A percentile compares a stretch with the other conserved stretches of the same genome.
Evolutionary conservation across 1,140 invertebrate species (phyloP).

Genomic region (Sinonovacula constricta): DNA sequence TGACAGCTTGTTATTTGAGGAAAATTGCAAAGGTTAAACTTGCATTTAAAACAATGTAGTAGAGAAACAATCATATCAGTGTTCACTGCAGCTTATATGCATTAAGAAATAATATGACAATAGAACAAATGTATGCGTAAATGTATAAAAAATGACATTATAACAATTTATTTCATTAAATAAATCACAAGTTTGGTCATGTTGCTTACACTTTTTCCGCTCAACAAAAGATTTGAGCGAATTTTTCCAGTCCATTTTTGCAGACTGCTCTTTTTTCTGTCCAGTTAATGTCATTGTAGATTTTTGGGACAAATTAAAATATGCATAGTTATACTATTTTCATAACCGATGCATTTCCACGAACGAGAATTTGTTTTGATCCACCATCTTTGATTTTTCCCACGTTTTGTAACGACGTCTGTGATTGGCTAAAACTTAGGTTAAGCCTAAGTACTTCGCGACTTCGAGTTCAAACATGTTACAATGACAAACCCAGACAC

Average conservation of each 20-base stretch:
- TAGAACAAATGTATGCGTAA: neutral
- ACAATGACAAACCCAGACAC: too few species aligned
- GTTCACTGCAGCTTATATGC: neutral
- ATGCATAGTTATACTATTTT: too few species aligned
- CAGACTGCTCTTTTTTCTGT: slow-evolving; percentile 43
- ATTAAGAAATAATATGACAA: neutral
- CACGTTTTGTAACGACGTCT: neutral
- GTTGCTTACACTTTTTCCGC: slow-evolving; percentile 56
- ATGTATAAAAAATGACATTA: neutral
- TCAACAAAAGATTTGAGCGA: slow-evolving; percentile 61
- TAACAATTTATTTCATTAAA: neutral
- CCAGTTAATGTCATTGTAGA: slow-evolving; percentile 58
- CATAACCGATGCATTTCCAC: too few species aligned
- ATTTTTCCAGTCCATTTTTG: slow-evolving; percentile 64
- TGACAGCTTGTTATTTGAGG: neutral
- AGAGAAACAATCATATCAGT: neutral
- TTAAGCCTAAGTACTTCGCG: neutral
- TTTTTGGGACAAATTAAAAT: too few species aligned
- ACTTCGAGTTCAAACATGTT: neutral
- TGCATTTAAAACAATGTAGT: slow-evolving; percentile 3
- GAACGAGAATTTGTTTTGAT: too few species aligned
- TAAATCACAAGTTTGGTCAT: neutral
- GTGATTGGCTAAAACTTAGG: neutral
- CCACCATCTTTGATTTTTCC: slow-evolving; percentile 1
- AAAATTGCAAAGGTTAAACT: neutral